Conservation (phyloP, 2,797 vertebrate genomes). For the Phoebastria nigripes region DNA sequence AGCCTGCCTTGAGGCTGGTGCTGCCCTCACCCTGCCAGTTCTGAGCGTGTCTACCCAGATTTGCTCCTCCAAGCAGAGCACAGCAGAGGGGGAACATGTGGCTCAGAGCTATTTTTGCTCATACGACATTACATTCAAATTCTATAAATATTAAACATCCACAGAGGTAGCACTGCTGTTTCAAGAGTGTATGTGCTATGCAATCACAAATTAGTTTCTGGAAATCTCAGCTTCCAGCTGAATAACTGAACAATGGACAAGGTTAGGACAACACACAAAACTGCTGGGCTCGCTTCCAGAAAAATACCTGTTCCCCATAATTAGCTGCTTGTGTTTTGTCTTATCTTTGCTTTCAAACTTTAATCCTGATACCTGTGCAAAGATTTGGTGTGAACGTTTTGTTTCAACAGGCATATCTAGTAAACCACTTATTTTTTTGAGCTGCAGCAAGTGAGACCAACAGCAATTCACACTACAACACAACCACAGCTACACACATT, state of each 20-base stretch:
- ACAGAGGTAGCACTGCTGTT: constrained; percentile 9
- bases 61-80: constrained; percentile 5
- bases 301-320: constrained; percentile 15
- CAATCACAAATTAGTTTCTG: constrained; percentile 26
- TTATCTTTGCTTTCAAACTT: constrained; percentile 14
- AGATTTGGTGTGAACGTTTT: background rate
- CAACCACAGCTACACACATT: background rate
- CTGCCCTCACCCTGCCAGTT: constrained; percentile 41
- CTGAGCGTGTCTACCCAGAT: background rate
- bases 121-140: constrained; percentile 49
- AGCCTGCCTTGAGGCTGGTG: constrained; percentile 34
- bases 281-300: constrained; percentile 22
- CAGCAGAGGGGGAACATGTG: constrained; percentile 18
- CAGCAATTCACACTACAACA: constrained; percentile 18
- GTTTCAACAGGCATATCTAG: background rate
- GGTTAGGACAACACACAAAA: background rate
- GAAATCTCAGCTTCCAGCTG: constrained; percentile 28
- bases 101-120: constrained; percentile 61
- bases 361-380: background rate
- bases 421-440: constrained; percentile 20
- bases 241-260: constrained; percentile 39
- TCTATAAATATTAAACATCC: constrained; percentile 48
- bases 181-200: constrained; percentile 33
- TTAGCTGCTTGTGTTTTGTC: background rate
- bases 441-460: background rate